Evolutionary conservation across 2,888 invertebrate genomes (phyloP), one percentile per base, ranked within the genome.

Genomic region (Cheilosia grossa): DNA sequence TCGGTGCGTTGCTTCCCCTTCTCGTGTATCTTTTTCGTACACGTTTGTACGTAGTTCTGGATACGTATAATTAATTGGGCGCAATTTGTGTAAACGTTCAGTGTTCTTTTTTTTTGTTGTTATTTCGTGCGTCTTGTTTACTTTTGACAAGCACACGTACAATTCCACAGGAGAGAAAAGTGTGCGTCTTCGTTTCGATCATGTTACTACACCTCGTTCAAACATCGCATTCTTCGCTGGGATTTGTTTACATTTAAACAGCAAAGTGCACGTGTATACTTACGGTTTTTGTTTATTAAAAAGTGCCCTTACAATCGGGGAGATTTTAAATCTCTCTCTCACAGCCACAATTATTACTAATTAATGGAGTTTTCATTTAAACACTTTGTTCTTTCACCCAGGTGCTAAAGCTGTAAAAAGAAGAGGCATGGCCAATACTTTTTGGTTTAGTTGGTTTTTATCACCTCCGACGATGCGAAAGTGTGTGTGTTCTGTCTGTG

Each of bases 11-110:
- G 56, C 13, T 21, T 47, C 40, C 40, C 17, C n/a, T 3, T 59
- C 30, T 49, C 24, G 37, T 59, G 51, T 30, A 30, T 70, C 24
- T 66, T 69, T 17, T 33, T 21, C 47, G 13, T 59, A 59, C 64
- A 69, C 42, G 56, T 77, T 72, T 81, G 59, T 4, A 37, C 10
- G 13, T 13, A 13, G 37, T 37, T 37, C 37, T 81, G 67, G 61
- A 72, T 67, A 51, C 51, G 51, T 51, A 61, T 85, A 81, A 85
- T 81, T 85, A 85, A 85, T 85, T 81, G 75, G 59, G 67, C 85
- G 85, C 75, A 72, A 85, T 85, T 80, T 51, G 56, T 51, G 66
- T 72, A 44, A 81, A 72, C 13, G 37, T 37, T 13, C 13, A 13
- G 10, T 37, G 10, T 9, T 9, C 2, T 9, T 37, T 47, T 69